phyloP scores from a whole-genome alignment of 2,113 vertebrate species.

The Morone chrysops region DNA sequence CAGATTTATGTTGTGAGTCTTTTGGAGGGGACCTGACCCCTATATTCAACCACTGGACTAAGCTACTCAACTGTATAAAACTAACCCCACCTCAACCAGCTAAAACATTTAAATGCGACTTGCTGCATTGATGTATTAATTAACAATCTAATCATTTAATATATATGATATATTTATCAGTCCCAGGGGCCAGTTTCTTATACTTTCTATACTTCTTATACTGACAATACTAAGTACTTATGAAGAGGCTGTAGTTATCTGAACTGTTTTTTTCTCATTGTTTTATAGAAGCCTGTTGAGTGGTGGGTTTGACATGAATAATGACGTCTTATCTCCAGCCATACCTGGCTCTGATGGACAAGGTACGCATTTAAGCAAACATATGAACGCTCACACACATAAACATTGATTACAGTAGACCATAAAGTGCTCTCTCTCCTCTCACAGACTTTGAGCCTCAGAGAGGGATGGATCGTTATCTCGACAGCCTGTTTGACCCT shows the following conservation, averaged over 20 bases:
- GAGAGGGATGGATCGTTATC: constrained; percentile 92
- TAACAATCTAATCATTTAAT: background rate
- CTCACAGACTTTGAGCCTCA: constrained; percentile 82
- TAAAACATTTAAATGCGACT: background rate
- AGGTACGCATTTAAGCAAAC: constrained; percentile 54
- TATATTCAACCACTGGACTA: background rate
- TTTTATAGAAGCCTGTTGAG: constrained; percentile 86
- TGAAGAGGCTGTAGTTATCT: background rate
- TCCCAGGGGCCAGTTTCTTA: no score
- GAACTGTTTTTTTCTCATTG: background rate
- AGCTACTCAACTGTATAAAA: background rate
- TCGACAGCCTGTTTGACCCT: constrained; percentile 95
- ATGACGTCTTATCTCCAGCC: constrained; percentile 79
- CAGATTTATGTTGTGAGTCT: background rate
- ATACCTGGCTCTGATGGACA: constrained; percentile 71
- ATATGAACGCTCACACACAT: background rate
- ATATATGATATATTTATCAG: no score
- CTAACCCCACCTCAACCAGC: background rate
- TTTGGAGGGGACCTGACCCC: background rate
- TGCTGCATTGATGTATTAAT: background rate
- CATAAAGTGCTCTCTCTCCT: constrained; percentile 3
- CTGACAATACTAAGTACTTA: no score
- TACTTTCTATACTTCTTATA: background rate
- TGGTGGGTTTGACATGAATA: constrained; percentile 85
- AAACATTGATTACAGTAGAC: background rate